phyloP scores from a whole-genome alignment of 2,113 vertebrate genomes.

The Dicaeum eximium region DNA sequence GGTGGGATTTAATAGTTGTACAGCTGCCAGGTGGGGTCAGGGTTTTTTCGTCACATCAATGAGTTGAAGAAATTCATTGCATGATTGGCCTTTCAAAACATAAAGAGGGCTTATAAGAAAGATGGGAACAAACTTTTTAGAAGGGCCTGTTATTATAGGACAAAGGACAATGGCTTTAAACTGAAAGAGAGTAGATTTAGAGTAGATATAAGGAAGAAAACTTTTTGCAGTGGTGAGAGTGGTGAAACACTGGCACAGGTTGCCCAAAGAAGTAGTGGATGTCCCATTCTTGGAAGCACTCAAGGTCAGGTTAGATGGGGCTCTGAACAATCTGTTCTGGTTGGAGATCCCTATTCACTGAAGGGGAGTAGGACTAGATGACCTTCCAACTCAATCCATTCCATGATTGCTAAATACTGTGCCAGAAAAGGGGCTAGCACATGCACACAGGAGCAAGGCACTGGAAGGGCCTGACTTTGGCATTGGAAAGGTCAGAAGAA shows the following conservation, averaged over 20 bases:
- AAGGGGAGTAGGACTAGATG: not conserved
- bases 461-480: not conserved
- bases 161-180: not conserved
- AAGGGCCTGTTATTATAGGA: not conserved
- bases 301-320: not conserved
- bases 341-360: not conserved
- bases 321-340: not conserved
- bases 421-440: not conserved
- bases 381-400: not conserved
- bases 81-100: not conserved
- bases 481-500: not conserved
- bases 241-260: not conserved
- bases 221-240: not conserved
- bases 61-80: not conserved
- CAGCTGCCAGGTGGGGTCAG: not conserved
- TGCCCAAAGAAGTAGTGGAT: no score
- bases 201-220: not conserved
- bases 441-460: fast-evolving
- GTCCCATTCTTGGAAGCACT: not conserved
- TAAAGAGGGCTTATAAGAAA: not conserved
- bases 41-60: not conserved
- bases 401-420: not conserved
- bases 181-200: not conserved
- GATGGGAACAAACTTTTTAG: not conserved
- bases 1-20: not conserved